A percentile compares a stretch with the other conserved stretches of the same genome.
Conservation (phyloP, 2,797 vertebrate genomes). For the Karalla daura region DNA sequence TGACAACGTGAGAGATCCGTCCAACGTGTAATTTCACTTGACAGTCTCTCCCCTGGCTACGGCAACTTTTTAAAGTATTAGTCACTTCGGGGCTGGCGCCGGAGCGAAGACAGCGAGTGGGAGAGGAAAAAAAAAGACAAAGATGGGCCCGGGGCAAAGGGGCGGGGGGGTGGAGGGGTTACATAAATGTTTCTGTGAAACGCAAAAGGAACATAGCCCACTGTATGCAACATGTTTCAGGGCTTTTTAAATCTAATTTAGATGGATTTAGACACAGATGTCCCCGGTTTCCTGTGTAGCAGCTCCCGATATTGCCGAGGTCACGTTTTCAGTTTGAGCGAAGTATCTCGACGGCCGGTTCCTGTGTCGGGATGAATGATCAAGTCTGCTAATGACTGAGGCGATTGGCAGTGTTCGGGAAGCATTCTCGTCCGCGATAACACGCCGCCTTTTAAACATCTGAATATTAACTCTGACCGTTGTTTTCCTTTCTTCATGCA, state of each 20-base stretch:
- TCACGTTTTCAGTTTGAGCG: no score
- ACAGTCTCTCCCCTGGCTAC: constrained; percentile 70
- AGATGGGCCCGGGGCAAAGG: constrained; percentile 24
- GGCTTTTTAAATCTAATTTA: no score
- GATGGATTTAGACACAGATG: no score
- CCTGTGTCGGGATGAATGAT: no score
- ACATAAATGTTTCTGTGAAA: constrained; percentile 42
- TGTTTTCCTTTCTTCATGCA: no score
- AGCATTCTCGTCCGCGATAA: no score
- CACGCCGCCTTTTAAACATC: no score
- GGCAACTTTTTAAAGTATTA: constrained; percentile 72
- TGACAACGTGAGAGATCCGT: constrained; percentile 66
- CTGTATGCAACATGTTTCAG: constrained; percentile 43
- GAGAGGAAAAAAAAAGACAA: constrained; percentile 61
- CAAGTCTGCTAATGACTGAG: no score
- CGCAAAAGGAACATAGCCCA: constrained; percentile 40
- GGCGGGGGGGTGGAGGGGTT: constrained; percentile 25
- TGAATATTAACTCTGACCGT: no score
- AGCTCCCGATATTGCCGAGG: no score
- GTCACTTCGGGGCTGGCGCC: constrained; percentile 56
- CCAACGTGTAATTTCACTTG: constrained; percentile 64
- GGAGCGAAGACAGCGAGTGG: constrained; percentile 64
- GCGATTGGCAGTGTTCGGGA: no score
- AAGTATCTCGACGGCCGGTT: no score
- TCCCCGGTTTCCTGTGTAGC: constrained; percentile 12